A percentile compares a stretch with the other conserved stretches of the same genome.
phyloP scores from a whole-genome alignment of 2,113 vertebrate genomes.

The Ahaetulla prasina region DNA sequence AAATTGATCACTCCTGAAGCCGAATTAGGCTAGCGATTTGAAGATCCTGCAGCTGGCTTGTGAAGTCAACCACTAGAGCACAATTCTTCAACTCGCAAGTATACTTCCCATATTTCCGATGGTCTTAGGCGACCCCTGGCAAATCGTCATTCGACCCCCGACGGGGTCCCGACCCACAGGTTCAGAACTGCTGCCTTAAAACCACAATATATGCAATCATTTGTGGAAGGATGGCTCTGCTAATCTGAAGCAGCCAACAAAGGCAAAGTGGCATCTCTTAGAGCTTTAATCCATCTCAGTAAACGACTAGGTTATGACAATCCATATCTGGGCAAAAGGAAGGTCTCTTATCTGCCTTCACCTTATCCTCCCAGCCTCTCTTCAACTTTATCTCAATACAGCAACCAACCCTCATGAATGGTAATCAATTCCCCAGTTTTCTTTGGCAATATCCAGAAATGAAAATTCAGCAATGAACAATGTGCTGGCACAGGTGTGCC shows the following conservation, averaged over 20 bases:
- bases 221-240: neutral
- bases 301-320: neutral
- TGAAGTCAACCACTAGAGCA: too few relatives aligned
- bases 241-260: neutral
- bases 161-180: too few relatives aligned
- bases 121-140: too few relatives aligned
- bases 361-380: neutral
- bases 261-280: neutral
- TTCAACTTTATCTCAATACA: neutral
- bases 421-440: neutral
- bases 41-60: too few relatives aligned
- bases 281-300: neutral
- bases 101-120: too few relatives aligned
- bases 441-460: neutral
- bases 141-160: too few relatives aligned
- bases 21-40: too few relatives aligned
- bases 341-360: neutral
- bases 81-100: too few relatives aligned
- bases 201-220: neutral
- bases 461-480: neutral
- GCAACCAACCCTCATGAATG: neutral
- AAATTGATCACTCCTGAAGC: too few relatives aligned
- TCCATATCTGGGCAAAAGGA: neutral
- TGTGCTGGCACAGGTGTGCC: neutral
- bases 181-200: too few relatives aligned